Base-by-base conservation (phyloP, 2,888 invertebrate species). In the Coenonympha glycerion region DNA sequence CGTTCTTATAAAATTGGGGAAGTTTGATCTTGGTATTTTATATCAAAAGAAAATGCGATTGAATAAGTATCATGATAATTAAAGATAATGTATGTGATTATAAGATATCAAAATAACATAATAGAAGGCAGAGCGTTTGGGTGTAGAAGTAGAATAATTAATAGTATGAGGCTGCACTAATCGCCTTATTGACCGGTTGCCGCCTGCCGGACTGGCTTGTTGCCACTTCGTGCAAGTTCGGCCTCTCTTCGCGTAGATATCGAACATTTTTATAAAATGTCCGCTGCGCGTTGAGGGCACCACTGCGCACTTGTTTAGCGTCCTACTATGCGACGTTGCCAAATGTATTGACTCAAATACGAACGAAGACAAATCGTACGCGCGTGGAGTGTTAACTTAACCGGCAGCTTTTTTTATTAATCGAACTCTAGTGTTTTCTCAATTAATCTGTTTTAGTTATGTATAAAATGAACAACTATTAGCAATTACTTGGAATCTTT, bases 211-310 rank as follows among this genome's bases (percentile, higher is more conserved):
- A 82, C 84, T 76, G 66, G 76, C 70, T 76, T 78, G 86, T 85
- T 80, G 81, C 83, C 79, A 73, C 77, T 79, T 83, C 82, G 83
- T 80, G 80, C 78, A 76, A 58, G 65, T 68, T 83, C 83, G 79
- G 71, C 67, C 69, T 66, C 71, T 68, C 69, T 79, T 82, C 85
- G 84, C 73, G 64, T 69, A 68, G 45, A 36, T 34, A 45, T 45
- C 71, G 76, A 69, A 69, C 66, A 69, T 79, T 80, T 45, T 75
- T 70, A n/a, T 63, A 66, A 71, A 71, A 67, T 68, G 69, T 69
- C 86, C 87, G 83, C 85, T 87, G 87, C 86, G 88, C 81, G 87
- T 83, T 82, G 88, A 71, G 86, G 88, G 87, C 88, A 87, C 88
- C 76, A 66, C 76, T 72, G 84, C 78, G 73, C 80, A 78, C 81